A percentile compares a stretch with the other conserved stretches of the same genome.
Evolutionary conservation across 2,797 vertebrate genomes (phyloP).

Genomic region (Rhabdophis nuchalis): DNA sequence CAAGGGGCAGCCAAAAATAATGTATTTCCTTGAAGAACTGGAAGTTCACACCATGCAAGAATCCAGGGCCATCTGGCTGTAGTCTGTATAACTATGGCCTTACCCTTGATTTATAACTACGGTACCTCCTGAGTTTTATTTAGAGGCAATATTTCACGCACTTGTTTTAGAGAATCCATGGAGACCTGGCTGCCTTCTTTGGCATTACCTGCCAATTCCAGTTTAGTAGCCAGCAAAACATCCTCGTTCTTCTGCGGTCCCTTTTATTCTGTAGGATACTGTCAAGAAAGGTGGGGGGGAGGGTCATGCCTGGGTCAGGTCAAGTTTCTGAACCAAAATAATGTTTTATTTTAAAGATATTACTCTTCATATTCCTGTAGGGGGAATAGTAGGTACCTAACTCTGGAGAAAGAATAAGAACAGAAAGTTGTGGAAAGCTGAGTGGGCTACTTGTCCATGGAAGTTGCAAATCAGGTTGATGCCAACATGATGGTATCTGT

Average conservation of each 20-base stretch:
- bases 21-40: background rate
- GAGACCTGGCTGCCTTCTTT: background rate
- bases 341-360: background rate
- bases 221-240: background rate
- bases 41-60: background rate
- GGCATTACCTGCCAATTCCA: background rate
- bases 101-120: background rate
- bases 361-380: background rate
- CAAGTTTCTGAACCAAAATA: background rate
- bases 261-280: background rate
- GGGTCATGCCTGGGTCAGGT: background rate
- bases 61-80: background rate
- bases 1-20: background rate
- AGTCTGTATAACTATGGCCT: background rate
- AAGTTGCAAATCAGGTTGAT: background rate
- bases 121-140: background rate
- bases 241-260: background rate
- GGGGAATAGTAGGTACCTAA: background rate
- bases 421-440: background rate
- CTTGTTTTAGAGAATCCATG: background rate
- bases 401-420: background rate
- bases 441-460: background rate
- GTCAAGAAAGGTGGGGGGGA: background rate
- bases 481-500: background rate
- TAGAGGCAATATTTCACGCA: background rate